Percentiles rank a stretch among this genome's conserved stretches.
These are phyloP conservation scores for Cydia amplana DNA, from an alignment of 1,140 invertebrate species.

Conservation along the genomic window DNA sequence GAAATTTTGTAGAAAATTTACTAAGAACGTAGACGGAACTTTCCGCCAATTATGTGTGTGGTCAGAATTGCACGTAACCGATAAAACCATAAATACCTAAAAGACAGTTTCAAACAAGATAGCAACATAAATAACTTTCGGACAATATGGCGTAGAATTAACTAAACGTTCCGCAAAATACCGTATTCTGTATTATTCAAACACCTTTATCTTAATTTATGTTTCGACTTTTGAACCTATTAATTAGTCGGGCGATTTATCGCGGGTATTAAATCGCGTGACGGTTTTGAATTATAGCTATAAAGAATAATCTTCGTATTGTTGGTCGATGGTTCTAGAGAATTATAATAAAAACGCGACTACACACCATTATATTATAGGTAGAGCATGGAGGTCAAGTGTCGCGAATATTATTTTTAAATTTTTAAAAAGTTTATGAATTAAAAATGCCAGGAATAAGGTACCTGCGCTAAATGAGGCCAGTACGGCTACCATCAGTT, in stretches of 20 bases:
- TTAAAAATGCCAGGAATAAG: no score
- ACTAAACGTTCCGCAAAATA: slow-evolving; percentile 15
- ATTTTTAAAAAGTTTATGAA: no score
- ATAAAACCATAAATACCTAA: background rate
- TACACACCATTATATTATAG: background rate
- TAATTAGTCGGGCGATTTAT: slow-evolving; percentile 20
- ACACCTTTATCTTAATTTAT: slow-evolving; percentile 31
- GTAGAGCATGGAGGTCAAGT: background rate
- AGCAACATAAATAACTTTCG: background rate
- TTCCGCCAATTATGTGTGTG: background rate
- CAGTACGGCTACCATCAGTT: no score
- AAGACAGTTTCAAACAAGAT: background rate
- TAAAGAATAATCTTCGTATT: background rate
- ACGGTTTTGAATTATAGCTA: slow-evolving; percentile 4
- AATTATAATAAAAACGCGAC: background rate
- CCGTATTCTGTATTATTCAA: slow-evolving; percentile 25
- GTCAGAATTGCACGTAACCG: background rate
- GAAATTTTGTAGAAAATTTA: no score
- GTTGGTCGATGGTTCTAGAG: background rate
- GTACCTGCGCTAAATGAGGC: no score
- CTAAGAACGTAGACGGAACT: no score
- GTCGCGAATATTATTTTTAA: no score
- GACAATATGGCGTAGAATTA: background rate
- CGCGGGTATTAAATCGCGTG: slow-evolving; percentile 4
- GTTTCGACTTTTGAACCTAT: slow-evolving; percentile 23